Base-by-base conservation (phyloP, 1,140 invertebrate genomes). In the Lasaia peninsularis region DNA sequence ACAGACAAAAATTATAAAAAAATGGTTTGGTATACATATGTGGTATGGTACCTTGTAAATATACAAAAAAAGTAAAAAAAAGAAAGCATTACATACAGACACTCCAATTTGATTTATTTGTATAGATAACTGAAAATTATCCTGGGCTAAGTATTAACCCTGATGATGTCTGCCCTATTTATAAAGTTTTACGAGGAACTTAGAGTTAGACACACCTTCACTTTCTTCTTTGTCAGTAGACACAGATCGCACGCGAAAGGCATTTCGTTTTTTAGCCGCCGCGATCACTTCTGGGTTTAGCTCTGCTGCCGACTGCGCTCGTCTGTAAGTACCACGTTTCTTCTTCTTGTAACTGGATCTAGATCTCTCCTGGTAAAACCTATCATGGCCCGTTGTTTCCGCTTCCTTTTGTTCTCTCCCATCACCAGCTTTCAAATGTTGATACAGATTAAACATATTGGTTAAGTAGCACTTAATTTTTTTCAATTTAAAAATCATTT, bases 401-500 rank as follows among this genome's bases (percentile, higher is more conserved):
- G 90, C 81, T 52, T 92, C 91, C 60, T 91, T 90, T 31, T 89
- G 88, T n/a, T 92, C 92, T 16, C 91, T 89, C 8, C 91, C 92
- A 14, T 91, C 91, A n/a, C 90, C 91, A 44, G 91, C 90, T 64
- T 92, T 93, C 68, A 94, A 92, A 55, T 91, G 93, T 71, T 94
- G 93, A 77, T 95, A 95, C 16, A 95, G 86, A 67, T 95, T 95
- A 68, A 95, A 94, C 94, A 95, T 95, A 35, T 58, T 60, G 20
- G 5, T 18, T n/a, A 56, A 37, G 28, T 52, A 58, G 18, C 52
- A 40, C 16, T 31, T 54, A 11, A 58, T 58, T 52, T 58, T 24
- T n/a, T 55, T 56, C 4, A 57, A 65, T 14, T 55, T 58, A 18
- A 61, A 37, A 10, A 53, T 11, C 63, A 65, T 65, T 50, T 58